Base-by-base conservation (phyloP, 2,797 vertebrate species). In the Protosalanx chinensis region DNA sequence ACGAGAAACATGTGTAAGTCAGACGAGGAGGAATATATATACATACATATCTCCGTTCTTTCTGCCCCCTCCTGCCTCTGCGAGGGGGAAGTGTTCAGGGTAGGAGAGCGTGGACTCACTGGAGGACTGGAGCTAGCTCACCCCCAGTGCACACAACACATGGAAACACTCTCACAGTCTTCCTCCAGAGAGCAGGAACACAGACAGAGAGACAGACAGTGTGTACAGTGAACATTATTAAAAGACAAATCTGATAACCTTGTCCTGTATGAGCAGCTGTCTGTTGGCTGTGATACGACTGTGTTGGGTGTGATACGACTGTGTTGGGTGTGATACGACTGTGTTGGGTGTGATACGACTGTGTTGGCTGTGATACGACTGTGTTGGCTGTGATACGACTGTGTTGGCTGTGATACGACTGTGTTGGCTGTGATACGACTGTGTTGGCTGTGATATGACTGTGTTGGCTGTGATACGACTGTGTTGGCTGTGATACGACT, bases 41-140 rank as follows among this genome's bases (percentile, higher is more conserved):
- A 27, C 23, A 27, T 27, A 57, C 84, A 85, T 83, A 68, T 84
- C 75, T 84, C 62, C 80, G 6, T 61, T 72, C 87, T 85, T 81
- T 71, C 71, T 10, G 72, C 59, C 65, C 62, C 49, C 23, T 70
- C 77, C 32, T 56, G 73, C 57, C 46, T 65, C 78, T 15, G 71
- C 70, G 69, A 69, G 72, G 60, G 58, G 23, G 51, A 78, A 84
- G 72, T 5, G 33, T 66, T 70, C 13, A 5, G 51, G 73, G 51
- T 57, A 64, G 46, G 74, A 74, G 76, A 63, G 3, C 1, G 32
- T 16, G 29, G 49, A 32, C 32, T 71, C 49, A 67, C 61, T 37
- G 68, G 49, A 63, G 12, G 33, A 23, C 66, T 80, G 60, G 77
- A 74, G 78, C 78, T 32, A 76, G 35, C 67, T 85, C 75, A 20